Evolutionary conservation across 2,113 vertebrate species (phyloP), one percentile per base, ranked within the genome.

Genomic region (Bos indicus): DNA sequence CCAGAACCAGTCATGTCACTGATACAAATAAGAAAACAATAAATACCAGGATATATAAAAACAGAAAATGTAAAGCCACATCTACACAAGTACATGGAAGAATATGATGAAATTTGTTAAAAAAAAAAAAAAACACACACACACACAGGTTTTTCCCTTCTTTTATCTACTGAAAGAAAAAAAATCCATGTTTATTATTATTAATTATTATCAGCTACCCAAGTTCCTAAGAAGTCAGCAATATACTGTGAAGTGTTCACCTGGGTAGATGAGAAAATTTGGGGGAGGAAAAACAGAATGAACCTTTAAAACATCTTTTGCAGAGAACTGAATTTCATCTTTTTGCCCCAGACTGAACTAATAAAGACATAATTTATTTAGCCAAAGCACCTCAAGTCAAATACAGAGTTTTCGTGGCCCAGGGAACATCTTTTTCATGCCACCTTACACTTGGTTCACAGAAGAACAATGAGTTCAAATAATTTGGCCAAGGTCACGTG

Each of bases 401-500:
- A 95, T 85, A 71, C n/a, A 92, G 86, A 67, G 40, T 93, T 81
- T 48, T 23, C n/a, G 30, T 64, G 84, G 74, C 90, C 83, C 36
- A 16, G 56, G 51, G 17, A 57, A 80, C 77, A 43, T 60, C 91
- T 96, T 95, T 71, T 97, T 91, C 87, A 92, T 82, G 80, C 51
- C 54, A 43, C 43, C 96, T 96, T 95, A 93, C 64, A 90, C 80
- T 88, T 94, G 62, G 64, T 90, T 96, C 94, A 82, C 96, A 88
- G 40, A 96, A 56, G 59, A 97, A 94, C 64, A 91, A 83, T 84
- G 48, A 96, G 85, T 97, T 96, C 87, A 97, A 92, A 64, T 90
- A 91, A 96, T 93, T 71, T 91, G 88, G 88, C 93, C 95, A 97
- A 96, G 97, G 96, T 98, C 91, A 95, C 74, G 87, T 87, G 48